Percentiles rank a stretch among this genome's conserved stretches.
phyloP scores from a whole-genome alignment of 1,140 invertebrate genomes.

The Drosophila tropicalis region DNA sequence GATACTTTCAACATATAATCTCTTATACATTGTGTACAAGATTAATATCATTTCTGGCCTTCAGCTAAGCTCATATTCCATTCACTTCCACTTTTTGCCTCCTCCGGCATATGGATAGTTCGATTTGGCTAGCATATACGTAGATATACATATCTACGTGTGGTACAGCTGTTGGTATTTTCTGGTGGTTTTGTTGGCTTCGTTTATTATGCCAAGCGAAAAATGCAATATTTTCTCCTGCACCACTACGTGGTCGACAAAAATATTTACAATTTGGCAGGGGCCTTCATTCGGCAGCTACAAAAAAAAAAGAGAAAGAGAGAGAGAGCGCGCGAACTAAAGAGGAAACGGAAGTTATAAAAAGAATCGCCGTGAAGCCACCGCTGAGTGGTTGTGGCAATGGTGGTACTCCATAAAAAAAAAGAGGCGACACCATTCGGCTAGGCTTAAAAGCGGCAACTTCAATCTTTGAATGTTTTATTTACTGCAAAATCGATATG shows the following conservation, averaged over 20 bases:
- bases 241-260: conserved; percentile 78
- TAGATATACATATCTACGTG: conserved; percentile 33
- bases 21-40: neutral
- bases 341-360: conserved; percentile 71
- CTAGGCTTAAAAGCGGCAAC: conserved; percentile 79
- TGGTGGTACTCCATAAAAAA: conserved; percentile 65
- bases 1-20: no score
- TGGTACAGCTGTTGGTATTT: conserved; percentile 65
- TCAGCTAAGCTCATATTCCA: conserved; percentile 21
- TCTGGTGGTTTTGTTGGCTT: conserved; percentile 53
- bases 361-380: conserved; percentile 65
- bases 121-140: conserved; percentile 23
- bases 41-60: conserved; percentile 2
- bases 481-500: conserved; percentile 81
- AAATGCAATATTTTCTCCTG: conserved; percentile 80
- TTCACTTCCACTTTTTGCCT: neutral
- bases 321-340: conserved; percentile 9
- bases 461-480: conserved; percentile 81
- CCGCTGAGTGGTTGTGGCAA: neutral
- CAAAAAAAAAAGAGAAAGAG: neutral
- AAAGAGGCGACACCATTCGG: conserved; percentile 77
- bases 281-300: conserved; percentile 33
- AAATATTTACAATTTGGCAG: conserved; percentile 80
- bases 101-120: conserved; percentile 20
- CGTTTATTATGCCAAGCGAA: conserved; percentile 80